Percentiles rank a stretch among this genome's conserved stretches.
phyloP scores from a whole-genome alignment of 1,140 invertebrate species.

The Thaumatotibia leucotreta region DNA sequence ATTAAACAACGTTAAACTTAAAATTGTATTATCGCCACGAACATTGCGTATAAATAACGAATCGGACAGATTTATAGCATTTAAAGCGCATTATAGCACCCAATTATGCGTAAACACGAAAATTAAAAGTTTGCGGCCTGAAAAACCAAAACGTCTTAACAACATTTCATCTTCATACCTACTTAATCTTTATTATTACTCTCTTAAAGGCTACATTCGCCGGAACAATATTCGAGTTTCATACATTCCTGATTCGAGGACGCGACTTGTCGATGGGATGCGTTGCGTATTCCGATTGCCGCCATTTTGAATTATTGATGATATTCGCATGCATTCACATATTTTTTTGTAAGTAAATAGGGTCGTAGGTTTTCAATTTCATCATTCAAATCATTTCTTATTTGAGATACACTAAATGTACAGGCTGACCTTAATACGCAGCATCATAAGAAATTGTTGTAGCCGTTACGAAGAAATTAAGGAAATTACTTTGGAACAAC shows the following conservation, averaged over 20 bases:
- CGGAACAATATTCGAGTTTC: neutral
- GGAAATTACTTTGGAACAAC: too few species aligned
- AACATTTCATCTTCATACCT: neutral
- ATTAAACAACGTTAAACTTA: neutral
- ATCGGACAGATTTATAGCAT: conserved; percentile 56
- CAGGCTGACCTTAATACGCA: too few species aligned
- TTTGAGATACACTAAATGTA: too few species aligned
- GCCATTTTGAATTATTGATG: neutral
- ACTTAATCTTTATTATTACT: neutral
- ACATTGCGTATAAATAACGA: conserved; percentile 51
- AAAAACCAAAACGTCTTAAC: neutral
- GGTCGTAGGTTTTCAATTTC: neutral
- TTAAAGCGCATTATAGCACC: conserved; percentile 47
- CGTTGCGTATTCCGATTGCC: neutral
- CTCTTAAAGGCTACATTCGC: neutral
- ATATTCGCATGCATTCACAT: neutral
- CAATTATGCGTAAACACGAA: conserved; percentile 68
- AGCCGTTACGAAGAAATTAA: too few species aligned
- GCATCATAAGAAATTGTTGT: too few species aligned
- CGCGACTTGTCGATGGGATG: neutral
- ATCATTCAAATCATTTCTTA: neutral
- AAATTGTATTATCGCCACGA: neutral
- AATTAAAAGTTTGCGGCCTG: conserved; percentile 48
- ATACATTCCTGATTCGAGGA: neutral
- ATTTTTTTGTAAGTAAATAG: neutral